A percentile compares a stretch with the other conserved stretches of the same genome.
These are phyloP conservation scores for Hippopotamyrus pictus DNA, from an alignment of 2,797 vertebrate species.

Conservation along the genomic window DNA sequence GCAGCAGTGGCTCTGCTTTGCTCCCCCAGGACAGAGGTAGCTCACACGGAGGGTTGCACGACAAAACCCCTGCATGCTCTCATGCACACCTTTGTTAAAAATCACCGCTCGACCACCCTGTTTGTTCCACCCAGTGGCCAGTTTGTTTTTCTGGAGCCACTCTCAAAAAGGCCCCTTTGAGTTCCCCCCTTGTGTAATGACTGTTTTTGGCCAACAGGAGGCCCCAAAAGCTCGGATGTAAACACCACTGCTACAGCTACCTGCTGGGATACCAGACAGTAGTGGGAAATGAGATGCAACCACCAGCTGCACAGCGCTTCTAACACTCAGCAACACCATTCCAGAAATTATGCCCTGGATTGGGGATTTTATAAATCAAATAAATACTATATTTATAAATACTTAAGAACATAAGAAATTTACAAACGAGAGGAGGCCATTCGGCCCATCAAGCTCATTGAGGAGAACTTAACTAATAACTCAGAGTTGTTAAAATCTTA, in stretches of 20 bases:
- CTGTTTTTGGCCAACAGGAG: not conserved
- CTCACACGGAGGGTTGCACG: constrained; percentile 25
- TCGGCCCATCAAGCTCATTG: no score
- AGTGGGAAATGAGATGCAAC: not conserved
- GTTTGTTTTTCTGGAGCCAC: not conserved
- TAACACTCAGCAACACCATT: not conserved
- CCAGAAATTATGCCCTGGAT: not conserved
- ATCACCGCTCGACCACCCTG: not conserved
- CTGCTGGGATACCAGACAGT: not conserved
- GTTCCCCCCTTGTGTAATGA: not conserved
- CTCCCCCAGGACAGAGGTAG: constrained; percentile 29
- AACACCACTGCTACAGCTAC: not conserved
- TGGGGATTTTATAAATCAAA: not conserved
- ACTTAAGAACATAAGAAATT: no score
- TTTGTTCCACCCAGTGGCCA: not conserved
- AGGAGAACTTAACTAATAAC: no score
- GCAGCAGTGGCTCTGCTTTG: constrained; percentile 48
- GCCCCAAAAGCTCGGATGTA: not conserved
- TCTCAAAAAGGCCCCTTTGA: not conserved
- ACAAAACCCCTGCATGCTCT: not conserved
- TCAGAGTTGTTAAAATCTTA: no score
- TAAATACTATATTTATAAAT: not conserved
- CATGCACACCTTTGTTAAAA: not conserved
- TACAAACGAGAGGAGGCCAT: no score
- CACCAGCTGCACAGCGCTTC: not conserved